Evolutionary conservation across 2,113 vertebrate species (phyloP), one percentile per base, ranked within the genome.

Genomic region (Corvus hawaiiensis): DNA sequence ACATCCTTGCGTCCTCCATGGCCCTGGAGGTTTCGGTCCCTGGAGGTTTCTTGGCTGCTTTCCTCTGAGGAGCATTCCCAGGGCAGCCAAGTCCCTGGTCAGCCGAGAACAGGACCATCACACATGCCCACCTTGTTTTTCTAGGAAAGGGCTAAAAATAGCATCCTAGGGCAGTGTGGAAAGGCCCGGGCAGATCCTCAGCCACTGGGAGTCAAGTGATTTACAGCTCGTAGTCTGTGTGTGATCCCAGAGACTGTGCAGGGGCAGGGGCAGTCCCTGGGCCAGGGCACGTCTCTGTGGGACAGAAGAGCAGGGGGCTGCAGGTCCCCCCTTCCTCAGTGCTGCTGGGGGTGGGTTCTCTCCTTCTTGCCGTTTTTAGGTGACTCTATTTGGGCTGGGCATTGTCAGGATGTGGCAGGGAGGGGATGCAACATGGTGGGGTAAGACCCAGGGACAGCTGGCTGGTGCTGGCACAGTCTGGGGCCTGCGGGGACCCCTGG

Each of bases 71-170:
- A 87, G 22, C 69, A 46, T 32, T 76, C 73, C 76, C 81, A 86
- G 86, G 77, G 58, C 75, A 64, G 91, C 89, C 61, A 66, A 83
- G 51, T 62, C 48, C 66, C 49, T 9, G 39, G 18, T 30, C 43
- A 74, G 67, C 37, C 4, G 13, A 58, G 79, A 76, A 58, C 18
- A 49, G 33, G 28, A 21, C n/a, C 41, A 14, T 74, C 56, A 33
- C 49, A 51, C 8, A 4, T 44, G 44, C 59, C 41, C 59, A 54
- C 54, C 49, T 74, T 4, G 5, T 22, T 95, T 91, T 79, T 91
- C 72, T 55, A 86, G 72, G 81, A 91, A 91, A 37, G 24, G 39
- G 61, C 80, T 93, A 89, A 78, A 93, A 95, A 82, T 86, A 91
- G 3, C 14, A 2, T 23, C 30, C 35, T 4, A 7, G 80, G 27